Conservation (phyloP, 2,113 vertebrate genomes). For the Ornithorhynchus anatinus region DNA sequence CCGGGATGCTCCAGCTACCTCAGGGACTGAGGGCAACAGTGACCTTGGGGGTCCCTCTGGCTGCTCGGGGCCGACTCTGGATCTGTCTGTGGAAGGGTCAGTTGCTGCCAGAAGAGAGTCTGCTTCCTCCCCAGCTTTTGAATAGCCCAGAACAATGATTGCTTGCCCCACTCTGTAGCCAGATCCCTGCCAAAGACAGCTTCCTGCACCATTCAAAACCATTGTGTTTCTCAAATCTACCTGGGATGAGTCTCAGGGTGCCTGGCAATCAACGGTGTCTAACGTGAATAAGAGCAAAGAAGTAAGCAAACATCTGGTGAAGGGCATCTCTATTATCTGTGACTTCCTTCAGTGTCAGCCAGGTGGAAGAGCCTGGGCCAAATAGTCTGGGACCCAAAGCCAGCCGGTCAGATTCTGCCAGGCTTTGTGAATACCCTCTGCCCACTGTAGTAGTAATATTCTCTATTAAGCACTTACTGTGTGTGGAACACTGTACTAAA, state of each 20-base stretch:
- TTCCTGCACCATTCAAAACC: constrained; percentile 43
- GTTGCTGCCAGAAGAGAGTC: not conserved
- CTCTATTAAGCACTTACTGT: too few relatives aligned
- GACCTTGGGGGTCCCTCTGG: not conserved
- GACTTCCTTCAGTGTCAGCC: constrained; percentile 46
- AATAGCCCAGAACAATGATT: too few relatives aligned
- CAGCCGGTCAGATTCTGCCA: not conserved
- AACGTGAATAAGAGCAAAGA: constrained; percentile 58
- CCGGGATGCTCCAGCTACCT: constrained; percentile 2
- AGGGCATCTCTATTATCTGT: constrained; percentile 36
- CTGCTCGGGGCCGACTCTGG: not conserved
- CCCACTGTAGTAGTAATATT: too few relatives aligned
- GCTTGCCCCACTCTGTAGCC: not conserved
- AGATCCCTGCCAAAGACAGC: constrained; percentile 7
- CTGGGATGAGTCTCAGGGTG: constrained; percentile 46
- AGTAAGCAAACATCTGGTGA: constrained; percentile 54
- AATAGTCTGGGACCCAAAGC: not conserved
- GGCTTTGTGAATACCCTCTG: not conserved
- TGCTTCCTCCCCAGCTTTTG: too few relatives aligned
- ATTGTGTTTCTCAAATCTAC: constrained; percentile 50
- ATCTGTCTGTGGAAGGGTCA: not conserved
- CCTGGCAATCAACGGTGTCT: constrained; percentile 49
- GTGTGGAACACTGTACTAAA: too few relatives aligned
- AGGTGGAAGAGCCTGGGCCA: constrained; percentile 36
- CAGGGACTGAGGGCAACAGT: not conserved